These are phyloP conservation scores for Lepilemur ruficaudatus DNA, from an alignment of 2,797 vertebrate genomes.

Conservation along the genomic window DNA sequence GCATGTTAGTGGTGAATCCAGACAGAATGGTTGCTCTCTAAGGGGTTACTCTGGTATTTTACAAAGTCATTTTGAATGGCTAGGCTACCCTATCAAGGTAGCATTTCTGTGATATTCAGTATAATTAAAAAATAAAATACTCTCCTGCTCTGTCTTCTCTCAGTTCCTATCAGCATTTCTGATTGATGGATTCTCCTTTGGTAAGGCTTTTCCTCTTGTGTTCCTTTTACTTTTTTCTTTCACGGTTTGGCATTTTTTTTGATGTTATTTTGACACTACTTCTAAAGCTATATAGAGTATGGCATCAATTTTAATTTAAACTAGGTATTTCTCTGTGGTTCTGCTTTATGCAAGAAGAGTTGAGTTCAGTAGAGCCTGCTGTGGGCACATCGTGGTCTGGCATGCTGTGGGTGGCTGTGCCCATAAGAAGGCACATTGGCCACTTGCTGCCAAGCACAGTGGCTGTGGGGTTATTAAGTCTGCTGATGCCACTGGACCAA, in stretches of 20 bases:
- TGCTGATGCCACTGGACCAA: not conserved
- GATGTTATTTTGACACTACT: not conserved
- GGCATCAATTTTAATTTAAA: not conserved
- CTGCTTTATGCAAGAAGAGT: not conserved
- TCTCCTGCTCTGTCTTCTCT: not conserved
- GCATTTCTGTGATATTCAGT: not conserved
- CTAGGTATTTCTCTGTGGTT: not conserved
- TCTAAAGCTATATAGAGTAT: not conserved
- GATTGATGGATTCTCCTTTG: not conserved
- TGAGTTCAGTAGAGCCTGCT: not conserved
- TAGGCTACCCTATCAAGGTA: not conserved
- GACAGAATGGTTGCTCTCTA: not conserved
- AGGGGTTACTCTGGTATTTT: fast-evolving
- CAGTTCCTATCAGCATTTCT: not conserved
- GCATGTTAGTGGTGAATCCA: not conserved
- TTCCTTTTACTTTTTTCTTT: not conserved
- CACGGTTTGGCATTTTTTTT: not conserved
- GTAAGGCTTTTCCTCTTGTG: not conserved
- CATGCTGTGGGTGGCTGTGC: not conserved
- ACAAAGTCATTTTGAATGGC: fast-evolving
- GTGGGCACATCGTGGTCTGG: fast-evolving
- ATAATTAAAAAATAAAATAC: too few species aligned
- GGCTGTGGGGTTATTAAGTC: not conserved
- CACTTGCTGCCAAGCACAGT: not conserved
- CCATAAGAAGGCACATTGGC: not conserved